Evolutionary conservation across 2,888 invertebrate genomes (phyloP).

Genomic region (Cataglyphis albicans): DNA sequence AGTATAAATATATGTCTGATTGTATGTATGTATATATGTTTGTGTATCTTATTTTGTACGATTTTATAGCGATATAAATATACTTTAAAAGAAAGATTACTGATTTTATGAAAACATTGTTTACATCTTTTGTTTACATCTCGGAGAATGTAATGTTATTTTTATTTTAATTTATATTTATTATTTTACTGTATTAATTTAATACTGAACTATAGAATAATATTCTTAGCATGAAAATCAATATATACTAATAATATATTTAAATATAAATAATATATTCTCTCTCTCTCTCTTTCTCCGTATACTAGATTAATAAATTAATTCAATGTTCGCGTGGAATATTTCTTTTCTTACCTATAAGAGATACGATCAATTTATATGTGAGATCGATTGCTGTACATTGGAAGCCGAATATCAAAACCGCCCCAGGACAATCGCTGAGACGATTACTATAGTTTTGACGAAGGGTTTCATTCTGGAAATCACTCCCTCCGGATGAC

Average conservation of each 20-base stretch:
- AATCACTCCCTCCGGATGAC: slow-evolving; percentile 60
- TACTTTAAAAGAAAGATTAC: neutral
- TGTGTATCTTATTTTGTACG: neutral
- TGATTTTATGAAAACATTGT: neutral
- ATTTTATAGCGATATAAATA: neutral
- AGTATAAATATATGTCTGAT: slow-evolving; percentile 39
- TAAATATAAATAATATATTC: neutral
- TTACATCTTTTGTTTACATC: neutral
- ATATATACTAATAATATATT: neutral
- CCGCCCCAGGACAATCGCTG: slow-evolving; percentile 63
- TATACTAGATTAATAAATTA: slow-evolving; percentile 28
- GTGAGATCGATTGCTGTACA: slow-evolving; percentile 61
- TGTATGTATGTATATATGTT: neutral
- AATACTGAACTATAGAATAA: neutral
- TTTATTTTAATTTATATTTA: neutral
- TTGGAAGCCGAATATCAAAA: slow-evolving; percentile 30
- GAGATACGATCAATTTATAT: slow-evolving; percentile 43
- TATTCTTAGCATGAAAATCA: neutral
- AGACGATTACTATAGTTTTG: slow-evolving; percentile 80
- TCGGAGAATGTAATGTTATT: neutral
- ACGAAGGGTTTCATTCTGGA: slow-evolving; percentile 75
- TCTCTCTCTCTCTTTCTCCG: neutral
- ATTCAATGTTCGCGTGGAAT: slow-evolving; percentile 18
- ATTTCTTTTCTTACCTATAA: slow-evolving; percentile 19
- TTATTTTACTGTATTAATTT: neutral